Evolutionary conservation across 64 coral and sea anemone genomes (phyloP).

Genomic region (Catalaphyllia jardinei): DNA sequence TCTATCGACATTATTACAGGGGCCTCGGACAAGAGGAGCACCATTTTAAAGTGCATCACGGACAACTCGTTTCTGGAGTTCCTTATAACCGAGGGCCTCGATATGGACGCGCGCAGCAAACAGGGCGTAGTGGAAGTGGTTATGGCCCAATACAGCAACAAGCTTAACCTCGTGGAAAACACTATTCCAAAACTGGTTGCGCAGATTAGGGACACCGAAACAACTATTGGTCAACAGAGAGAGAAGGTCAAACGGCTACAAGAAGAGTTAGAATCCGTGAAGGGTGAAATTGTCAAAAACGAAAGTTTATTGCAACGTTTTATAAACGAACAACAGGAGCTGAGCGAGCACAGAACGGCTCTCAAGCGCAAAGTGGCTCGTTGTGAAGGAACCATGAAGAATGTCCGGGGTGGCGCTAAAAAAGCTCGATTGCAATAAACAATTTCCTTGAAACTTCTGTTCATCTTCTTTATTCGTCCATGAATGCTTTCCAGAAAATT

Average conservation of each 20-base stretch:
- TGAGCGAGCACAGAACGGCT: constrained; percentile 7
- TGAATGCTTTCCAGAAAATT: neutral
- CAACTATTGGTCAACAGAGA: constrained; percentile 28
- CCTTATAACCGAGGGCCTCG: constrained; percentile 39
- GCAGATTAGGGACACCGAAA: constrained; percentile 31
- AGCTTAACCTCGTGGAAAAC: neutral
- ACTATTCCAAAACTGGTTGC: constrained; percentile 10
- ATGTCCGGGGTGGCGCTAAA: neutral
- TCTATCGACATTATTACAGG: neutral
- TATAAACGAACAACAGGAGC: neutral
- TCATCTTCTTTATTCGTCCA: neutral
- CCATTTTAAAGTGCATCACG: constrained; percentile 46
- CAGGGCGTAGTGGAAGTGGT: constrained; percentile 28
- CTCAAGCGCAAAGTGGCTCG: constrained; percentile 26
- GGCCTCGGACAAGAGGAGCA: constrained; percentile 3
- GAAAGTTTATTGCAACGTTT: neutral
- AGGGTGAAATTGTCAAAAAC: constrained; percentile 39
- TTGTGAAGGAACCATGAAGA: constrained; percentile 31
- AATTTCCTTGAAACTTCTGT: neutral
- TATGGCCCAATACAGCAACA: constrained; percentile 17
- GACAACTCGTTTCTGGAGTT: constrained; percentile 43
- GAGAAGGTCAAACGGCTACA: constrained; percentile 27
- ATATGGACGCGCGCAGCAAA: constrained; percentile 16
- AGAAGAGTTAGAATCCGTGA: constrained; percentile 27
- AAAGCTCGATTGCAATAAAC: constrained; percentile 10